These are phyloP conservation scores for Pheucticus melanocephalus DNA, from an alignment of 2,113 vertebrate genomes.

Conservation along the genomic window DNA sequence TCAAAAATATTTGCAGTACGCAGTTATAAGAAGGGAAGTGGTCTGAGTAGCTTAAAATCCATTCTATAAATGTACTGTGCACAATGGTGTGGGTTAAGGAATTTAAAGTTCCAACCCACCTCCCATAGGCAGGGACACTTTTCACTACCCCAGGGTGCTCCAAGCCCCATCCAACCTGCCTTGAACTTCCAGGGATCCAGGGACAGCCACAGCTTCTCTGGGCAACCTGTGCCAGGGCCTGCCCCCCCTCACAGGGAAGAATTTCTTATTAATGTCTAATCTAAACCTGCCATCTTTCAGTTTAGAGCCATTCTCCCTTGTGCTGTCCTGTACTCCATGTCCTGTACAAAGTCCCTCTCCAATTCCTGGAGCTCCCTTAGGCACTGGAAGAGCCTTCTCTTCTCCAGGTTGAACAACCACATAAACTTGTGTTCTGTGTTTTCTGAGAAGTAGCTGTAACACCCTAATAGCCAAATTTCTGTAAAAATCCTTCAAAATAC, in stretches of 20 bases:
- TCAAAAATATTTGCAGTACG: background rate
- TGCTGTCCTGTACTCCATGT: background rate
- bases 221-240: background rate
- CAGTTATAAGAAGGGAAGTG: background rate
- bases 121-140: background rate
- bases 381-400: background rate
- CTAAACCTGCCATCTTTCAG: fast-evolving
- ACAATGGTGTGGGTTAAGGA: background rate
- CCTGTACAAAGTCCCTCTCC: background rate
- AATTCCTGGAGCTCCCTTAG: background rate
- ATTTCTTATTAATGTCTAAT: background rate
- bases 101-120: background rate
- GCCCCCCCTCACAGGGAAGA: background rate
- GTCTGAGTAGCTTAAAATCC: background rate
- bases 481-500: background rate
- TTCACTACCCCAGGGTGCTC: background rate
- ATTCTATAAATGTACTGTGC: background rate
- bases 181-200: background rate
- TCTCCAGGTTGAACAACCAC: background rate
- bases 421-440: background rate
- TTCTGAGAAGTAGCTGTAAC: background rate
- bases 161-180: fast-evolving
- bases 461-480: background rate
- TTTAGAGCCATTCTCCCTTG: background rate
- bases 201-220: background rate